Base-by-base conservation (phyloP, 2,797 vertebrate species). In the Lycodopsis pacificus region DNA sequence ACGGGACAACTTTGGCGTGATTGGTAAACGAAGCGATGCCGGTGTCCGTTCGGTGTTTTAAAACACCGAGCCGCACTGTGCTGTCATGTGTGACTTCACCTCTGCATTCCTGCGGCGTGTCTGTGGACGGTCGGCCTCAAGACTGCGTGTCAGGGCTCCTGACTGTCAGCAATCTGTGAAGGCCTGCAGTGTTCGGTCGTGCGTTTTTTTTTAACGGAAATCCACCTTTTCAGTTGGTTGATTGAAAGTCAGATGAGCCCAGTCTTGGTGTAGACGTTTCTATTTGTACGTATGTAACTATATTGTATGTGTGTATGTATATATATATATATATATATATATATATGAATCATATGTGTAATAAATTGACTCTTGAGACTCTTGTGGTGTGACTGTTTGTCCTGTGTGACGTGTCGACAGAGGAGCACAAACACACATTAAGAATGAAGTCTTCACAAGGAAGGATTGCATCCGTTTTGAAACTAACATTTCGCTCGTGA, bases 271-370 rank as follows among this genome's bases (percentile, higher is more conserved):
- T 69, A 74, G 54, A 87, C 34, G 13, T 88, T 85, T 85, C 69
- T 89, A 80, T 86, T 88, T 90, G 67, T 89, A 89, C 67, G 63
- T 87, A 81, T 89, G 72, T 88, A 85, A 80, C 64, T 83, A 81
- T 80, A 77, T 53, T 90, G 89, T 88, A 84, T n/a, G n/a, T 49
- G n/a, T 49, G 3, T 42, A 42, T 42, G 66, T 88, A 84, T n/a
- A 49, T 49, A 49, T 49, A n/a, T n/a, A 49, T 49, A 9, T 48
- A 48, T 19, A n/a, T 49, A 19, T 49, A 49, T 49, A 49, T n/a
- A 22, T 22, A 66, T 88, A 42, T 71, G 40, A 85, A 76, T 71
- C 25, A 59, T 49, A 70, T 88, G 36, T 82, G 14, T 89, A 91
- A 90, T 92, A 91, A 91, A 94, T 73, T 25, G 42, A 85, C 64